Percentiles rank a stretch among this genome's conserved stretches.
Evolutionary conservation across 2,113 vertebrate genomes (phyloP).

Genomic region (Romanogobio albipinnatus): DNA sequence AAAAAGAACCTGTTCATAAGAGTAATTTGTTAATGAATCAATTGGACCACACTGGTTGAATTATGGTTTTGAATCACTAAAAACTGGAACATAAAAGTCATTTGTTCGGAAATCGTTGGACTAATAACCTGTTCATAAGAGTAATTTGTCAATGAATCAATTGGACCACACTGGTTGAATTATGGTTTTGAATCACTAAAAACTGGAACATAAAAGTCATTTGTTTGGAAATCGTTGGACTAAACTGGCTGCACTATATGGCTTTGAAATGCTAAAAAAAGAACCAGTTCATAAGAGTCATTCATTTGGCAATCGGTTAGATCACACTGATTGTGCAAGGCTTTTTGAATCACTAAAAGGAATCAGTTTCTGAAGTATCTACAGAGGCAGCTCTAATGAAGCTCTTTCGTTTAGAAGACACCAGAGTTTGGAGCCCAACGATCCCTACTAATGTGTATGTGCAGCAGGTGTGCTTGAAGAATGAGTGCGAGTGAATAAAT

Average conservation of each 20-base stretch:
- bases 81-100: too few relatives aligned
- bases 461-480: neutral
- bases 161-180: neutral
- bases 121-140: neutral
- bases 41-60: too few relatives aligned
- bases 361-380: neutral
- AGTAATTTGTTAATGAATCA: too few relatives aligned
- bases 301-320: neutral
- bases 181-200: constrained; percentile 3
- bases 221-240: neutral
- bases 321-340: neutral
- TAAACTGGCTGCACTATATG: neutral
- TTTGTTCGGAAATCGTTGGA: neutral
- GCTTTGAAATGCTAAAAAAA: neutral
- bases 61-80: too few relatives aligned
- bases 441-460: neutral
- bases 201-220: neutral
- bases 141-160: neutral
- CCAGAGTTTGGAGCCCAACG: neutral
- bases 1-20: too few relatives aligned
- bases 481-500: constrained; percentile 30
- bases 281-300: neutral
- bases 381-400: constrained; percentile 17
- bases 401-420: constrained; percentile 21
- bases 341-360: neutral